These are phyloP conservation scores for Peromyscus maniculatus DNA, from an alignment of 2,113 vertebrate species.

Conservation along the genomic window DNA sequence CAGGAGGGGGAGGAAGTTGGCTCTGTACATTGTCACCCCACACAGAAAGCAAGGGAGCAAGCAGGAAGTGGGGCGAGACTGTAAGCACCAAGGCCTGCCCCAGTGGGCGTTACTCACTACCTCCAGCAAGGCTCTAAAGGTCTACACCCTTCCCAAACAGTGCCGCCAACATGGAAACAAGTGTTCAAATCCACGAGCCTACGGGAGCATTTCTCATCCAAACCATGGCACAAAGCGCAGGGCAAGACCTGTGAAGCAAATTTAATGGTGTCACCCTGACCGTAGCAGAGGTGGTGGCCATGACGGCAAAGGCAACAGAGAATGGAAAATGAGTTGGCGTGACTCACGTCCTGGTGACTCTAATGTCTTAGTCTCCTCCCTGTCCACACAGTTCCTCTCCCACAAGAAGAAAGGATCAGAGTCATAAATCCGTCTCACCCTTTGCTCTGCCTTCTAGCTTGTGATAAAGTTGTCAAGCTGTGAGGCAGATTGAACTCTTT, in stretches of 20 bases:
- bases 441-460: constrained; percentile 46
- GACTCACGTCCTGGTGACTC: constrained; percentile 47
- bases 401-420: background rate
- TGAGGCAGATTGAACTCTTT: constrained; percentile 35
- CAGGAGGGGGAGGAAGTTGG: background rate
- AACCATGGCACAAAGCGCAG: background rate
- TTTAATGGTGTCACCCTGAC: background rate
- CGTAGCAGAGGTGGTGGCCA: background rate
- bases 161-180: background rate
- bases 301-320: constrained; percentile 24
- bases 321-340: background rate
- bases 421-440: constrained; percentile 55
- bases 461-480: constrained; percentile 59
- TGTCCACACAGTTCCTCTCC: constrained; percentile 4
- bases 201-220: background rate
- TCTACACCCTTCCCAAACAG: background rate
- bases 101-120: background rate
- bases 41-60: background rate
- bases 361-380: constrained; percentile 52
- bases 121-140: background rate
- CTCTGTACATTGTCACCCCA: background rate
- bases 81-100: background rate
- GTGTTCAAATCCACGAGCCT: no score
- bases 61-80: background rate
- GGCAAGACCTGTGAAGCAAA: constrained; percentile 17